A percentile compares a stretch with the other conserved stretches of the same genome.
Conservation (phyloP, 2,113 vertebrate genomes). For the Morone chrysops region DNA sequence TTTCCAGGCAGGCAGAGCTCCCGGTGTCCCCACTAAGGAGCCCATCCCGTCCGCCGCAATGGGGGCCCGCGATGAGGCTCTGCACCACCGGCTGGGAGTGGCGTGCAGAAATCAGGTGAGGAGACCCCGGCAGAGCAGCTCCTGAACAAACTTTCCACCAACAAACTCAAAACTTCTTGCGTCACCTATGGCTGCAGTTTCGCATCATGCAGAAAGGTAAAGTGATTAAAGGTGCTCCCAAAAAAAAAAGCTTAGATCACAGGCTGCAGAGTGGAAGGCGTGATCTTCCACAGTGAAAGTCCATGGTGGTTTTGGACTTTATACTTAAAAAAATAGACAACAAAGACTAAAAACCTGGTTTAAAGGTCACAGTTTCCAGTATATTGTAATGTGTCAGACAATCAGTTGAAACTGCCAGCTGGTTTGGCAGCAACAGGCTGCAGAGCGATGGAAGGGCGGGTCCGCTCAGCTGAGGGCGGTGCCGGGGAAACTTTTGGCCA, state of each 20-base stretch:
- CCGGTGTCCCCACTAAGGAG: constrained; percentile 57
- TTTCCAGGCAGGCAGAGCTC: constrained; percentile 64
- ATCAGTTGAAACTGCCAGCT: constrained; percentile 53
- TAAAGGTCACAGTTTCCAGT: constrained; percentile 14
- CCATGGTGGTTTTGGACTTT: not conserved
- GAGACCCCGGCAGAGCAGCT: constrained; percentile 9
- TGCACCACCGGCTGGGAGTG: constrained; percentile 30
- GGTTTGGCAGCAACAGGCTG: constrained; percentile 71
- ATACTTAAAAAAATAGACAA: not conserved
- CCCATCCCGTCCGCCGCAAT: constrained; percentile 70
- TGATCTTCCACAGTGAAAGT: constrained; percentile 4
- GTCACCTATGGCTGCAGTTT: constrained; percentile 32
- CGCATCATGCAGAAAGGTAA: constrained; percentile 10
- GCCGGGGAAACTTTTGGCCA: constrained; percentile 80
- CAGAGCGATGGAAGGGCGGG: constrained; percentile 52
- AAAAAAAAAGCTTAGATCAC: constrained; percentile 39
- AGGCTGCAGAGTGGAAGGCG: constrained; percentile 26
- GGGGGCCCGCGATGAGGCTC: constrained; percentile 14
- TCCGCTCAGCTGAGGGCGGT: constrained; percentile 64
- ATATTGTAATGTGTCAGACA: not conserved
- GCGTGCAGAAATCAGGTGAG: constrained; percentile 53
- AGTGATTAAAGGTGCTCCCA: not conserved
- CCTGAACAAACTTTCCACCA: not conserved
- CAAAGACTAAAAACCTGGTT: constrained; percentile 3
- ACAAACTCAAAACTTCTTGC: constrained; percentile 8